These are phyloP conservation scores for Anorthoa munda DNA, from an alignment of 2,888 invertebrate genomes.

Conservation along the genomic window DNA sequence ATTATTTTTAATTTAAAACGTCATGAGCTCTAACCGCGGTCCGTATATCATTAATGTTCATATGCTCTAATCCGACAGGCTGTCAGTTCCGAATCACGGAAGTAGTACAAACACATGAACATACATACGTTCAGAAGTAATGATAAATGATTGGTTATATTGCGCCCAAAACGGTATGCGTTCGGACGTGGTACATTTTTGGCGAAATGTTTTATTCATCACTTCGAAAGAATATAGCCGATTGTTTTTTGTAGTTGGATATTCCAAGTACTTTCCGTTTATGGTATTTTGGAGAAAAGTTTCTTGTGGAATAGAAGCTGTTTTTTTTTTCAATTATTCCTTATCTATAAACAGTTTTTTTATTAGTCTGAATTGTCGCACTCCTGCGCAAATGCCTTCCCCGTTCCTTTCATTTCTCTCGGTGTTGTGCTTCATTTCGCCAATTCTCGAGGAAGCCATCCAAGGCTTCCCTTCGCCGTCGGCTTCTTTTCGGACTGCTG, in stretches of 20 bases:
- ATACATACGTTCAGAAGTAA: constrained; percentile 63
- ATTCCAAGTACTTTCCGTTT: constrained; percentile 32
- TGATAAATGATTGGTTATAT: constrained; percentile 75
- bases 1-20: constrained; percentile 60
- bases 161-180: constrained; percentile 78
- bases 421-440: no score
- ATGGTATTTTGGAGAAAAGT: constrained; percentile 21
- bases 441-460: no score
- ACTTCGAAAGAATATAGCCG: constrained; percentile 78
- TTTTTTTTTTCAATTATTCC: background rate
- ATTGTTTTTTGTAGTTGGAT: constrained; percentile 59
- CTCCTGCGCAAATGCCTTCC: no score
- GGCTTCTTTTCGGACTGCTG: no score
- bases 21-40: constrained; percentile 48
- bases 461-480: no score
- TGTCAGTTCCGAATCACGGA: constrained; percentile 75
- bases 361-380: no score
- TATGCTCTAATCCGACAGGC: constrained; percentile 69
- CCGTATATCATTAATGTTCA: constrained; percentile 58
- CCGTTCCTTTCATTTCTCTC: no score
- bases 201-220: constrained; percentile 88
- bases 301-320: constrained; percentile 21
- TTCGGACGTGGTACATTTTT: constrained; percentile 74
- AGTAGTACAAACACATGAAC: constrained; percentile 61
- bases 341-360: background rate